These are phyloP conservation scores for Lithophane leautieri DNA, from an alignment of 2,888 invertebrate genomes.

Conservation along the genomic window DNA sequence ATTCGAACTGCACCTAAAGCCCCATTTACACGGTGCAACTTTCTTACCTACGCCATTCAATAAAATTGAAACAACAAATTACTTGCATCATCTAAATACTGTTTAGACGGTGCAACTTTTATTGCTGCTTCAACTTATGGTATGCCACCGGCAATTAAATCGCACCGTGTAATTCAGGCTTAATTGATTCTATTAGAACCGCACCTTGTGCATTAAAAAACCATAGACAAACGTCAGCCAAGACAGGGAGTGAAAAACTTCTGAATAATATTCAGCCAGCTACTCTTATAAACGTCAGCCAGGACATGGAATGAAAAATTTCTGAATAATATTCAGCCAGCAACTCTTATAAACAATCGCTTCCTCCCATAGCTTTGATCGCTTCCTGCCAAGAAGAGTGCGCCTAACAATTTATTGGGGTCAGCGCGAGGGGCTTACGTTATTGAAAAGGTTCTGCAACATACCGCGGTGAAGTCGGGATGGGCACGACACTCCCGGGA, in stretches of 20 bases:
- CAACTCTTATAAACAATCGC: conserved; percentile 2
- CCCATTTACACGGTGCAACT: no score
- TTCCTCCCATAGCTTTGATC: conserved; percentile 30
- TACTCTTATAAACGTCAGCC: not conserved
- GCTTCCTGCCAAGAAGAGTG: conserved; percentile 59
- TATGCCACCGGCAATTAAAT: no score
- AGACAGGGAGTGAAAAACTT: not conserved
- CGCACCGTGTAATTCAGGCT: no score
- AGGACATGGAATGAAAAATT: not conserved
- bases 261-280: not conserved
- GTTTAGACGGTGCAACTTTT: not conserved
- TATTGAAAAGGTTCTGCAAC: conserved; percentile 69
- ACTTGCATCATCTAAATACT: not conserved
- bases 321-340: not conserved
- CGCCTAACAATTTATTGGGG: conserved; percentile 75
- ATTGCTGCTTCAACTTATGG: not conserved
- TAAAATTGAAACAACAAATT: not conserved
- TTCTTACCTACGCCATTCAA: no score
- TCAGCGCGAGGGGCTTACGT: conserved; percentile 68
- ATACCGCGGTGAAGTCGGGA: conserved; percentile 70
- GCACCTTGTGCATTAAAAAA: not conserved
- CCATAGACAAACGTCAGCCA: not conserved
- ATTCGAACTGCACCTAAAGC: no score
- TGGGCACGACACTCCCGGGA: conserved; percentile 74
- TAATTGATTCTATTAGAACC: not conserved